phyloP scores from a whole-genome alignment of 2,888 invertebrate genomes.

The Cerceris ruficornis region DNA sequence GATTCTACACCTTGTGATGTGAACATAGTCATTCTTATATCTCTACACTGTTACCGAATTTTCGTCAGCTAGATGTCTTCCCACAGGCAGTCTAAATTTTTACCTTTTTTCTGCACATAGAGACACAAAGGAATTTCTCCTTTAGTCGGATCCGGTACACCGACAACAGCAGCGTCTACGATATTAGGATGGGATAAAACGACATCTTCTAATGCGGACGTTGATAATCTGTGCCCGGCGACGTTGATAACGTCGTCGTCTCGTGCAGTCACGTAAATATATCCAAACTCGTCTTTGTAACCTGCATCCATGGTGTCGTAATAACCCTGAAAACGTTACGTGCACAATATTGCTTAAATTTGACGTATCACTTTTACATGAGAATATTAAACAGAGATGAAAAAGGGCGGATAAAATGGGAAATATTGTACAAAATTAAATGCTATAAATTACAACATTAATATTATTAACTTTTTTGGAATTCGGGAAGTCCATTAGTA shows the following conservation, averaged over 20 bases:
- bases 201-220: slow-evolving; percentile 95
- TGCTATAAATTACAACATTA: neutral
- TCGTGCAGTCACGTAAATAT: slow-evolving; percentile 93
- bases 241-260: slow-evolving; percentile 98
- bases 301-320: slow-evolving; percentile 98
- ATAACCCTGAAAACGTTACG: slow-evolving; percentile 85
- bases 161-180: slow-evolving; percentile 94
- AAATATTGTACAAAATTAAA: neutral
- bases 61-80: neutral
- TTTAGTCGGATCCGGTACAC: slow-evolving; percentile 94
- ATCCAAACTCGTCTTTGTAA: slow-evolving; percentile 91
- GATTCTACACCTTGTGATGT: too few species aligned
- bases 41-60: too few species aligned
- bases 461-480: neutral
- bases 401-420: neutral
- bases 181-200: slow-evolving; percentile 93
- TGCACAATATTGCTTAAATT: neutral
- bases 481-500: neutral
- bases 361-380: neutral
- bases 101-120: slow-evolving; percentile 89
- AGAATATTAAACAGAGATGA: neutral
- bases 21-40: too few species aligned
- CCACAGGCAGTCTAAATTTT: neutral
- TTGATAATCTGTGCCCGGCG: slow-evolving; percentile 95
- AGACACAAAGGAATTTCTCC: slow-evolving; percentile 95